phyloP scores from a whole-genome alignment of 1,140 invertebrate genomes.

The Drosophila pruinosa region DNA sequence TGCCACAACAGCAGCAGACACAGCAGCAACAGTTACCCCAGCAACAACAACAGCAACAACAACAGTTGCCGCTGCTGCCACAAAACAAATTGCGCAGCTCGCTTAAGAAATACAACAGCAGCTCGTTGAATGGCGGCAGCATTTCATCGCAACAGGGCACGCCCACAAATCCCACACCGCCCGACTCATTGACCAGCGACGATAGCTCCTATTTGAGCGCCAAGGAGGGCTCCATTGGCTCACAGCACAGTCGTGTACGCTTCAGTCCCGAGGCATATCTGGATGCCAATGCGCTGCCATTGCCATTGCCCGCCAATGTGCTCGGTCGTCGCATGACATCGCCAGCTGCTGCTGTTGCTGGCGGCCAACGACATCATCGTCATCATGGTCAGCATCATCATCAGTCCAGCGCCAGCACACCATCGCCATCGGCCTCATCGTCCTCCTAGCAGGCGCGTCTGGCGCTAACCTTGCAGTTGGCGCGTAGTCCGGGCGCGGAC shows the following conservation, averaged over 20 bases:
- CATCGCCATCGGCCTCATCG: conserved; percentile 68
- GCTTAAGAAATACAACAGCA: conserved; percentile 57
- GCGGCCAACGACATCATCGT: conserved; percentile 53
- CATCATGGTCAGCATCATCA: conserved; percentile 64
- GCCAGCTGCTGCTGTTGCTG: conserved; percentile 39
- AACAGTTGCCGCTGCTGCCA: neutral
- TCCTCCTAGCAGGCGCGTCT: conserved; percentile 79
- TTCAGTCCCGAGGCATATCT: conserved; percentile 90
- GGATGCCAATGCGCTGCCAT: conserved; percentile 72
- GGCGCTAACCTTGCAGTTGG: conserved; percentile 74
- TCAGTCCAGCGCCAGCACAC: conserved; percentile 60
- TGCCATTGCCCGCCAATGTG: neutral
- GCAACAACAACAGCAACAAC: neutral
- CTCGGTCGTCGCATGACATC: conserved; percentile 54
- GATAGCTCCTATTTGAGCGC: conserved; percentile 93
- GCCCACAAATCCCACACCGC: conserved; percentile 92
- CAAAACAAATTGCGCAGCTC: conserved; percentile 66
- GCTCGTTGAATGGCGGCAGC: conserved; percentile 37
- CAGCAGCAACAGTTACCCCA: conserved; percentile 13
- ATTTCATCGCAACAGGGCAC: conserved; percentile 84
- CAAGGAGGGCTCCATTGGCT: conserved; percentile 87
- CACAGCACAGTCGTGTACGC: conserved; percentile 87
- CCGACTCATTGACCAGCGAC: conserved; percentile 92
- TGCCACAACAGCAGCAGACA: neutral
- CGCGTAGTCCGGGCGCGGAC: conserved; percentile 77